Base-by-base conservation (phyloP, 1,140 invertebrate genomes). In the Caenorhabditis briggsae region DNA sequence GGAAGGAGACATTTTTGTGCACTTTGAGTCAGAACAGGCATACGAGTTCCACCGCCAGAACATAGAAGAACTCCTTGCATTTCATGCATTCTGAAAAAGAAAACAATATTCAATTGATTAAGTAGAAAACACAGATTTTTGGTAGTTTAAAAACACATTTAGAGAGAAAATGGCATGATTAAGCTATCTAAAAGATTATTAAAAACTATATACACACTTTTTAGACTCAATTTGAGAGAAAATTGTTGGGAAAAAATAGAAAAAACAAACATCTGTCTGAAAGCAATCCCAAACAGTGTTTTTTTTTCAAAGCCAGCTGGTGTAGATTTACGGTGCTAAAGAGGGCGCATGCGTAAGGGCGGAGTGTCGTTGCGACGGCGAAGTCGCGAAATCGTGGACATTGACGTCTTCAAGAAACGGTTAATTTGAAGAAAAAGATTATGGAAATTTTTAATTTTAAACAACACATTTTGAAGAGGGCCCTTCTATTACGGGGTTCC, bases 1-100 rank as follows among this genome's bases (percentile, higher is more conserved):
- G 86, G 61, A 2, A 87, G 83, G 3, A 87, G 46, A 41, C 86
- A 87, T 61, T 87, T 87, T 23, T 83, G 86, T 25, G 58, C 58
- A n/a, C 65, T 9, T n/a, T 55, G 55, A 5, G 53, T 65, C 5
- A 87, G 43, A 23, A 11, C 83, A 16, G 82, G 53, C 86, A 87
- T 87, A 12, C 86, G 86, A 16, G 48, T 74, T 11, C 86, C 86
- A 0, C 23, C 41, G 2, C 86, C 86, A 6, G 58, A 83, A 23
- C 70, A 78, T 2, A 87, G 48, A 18, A 87, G 23, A 20, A 87
- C 61, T 41, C 83, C 56, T 74, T 70, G 61, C 41, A 82, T 50
- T 46, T 87, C 86, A 41, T 53, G 46, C 70, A 84, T 87, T 82
- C 55, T 16, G 23, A 83, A 84, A 84, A 64, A 70, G n/a, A 9